Evolutionary conservation across 2,888 invertebrate species (phyloP), one percentile per base, ranked within the genome.

Genomic region (Diplazon laetatorius): DNA sequence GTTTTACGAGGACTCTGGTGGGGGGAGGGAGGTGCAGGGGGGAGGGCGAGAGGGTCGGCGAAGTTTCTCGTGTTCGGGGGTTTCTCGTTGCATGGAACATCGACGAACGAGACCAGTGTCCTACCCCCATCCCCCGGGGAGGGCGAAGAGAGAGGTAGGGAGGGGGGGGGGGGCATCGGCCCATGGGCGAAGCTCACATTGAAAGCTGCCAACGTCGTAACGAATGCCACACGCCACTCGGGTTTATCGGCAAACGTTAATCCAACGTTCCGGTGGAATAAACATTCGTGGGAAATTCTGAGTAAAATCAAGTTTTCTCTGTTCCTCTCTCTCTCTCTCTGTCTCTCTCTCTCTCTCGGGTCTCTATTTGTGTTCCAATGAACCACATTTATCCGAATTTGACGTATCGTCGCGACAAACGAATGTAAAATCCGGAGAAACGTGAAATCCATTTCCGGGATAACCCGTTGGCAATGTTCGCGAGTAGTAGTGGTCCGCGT

Each of bases 271-370:
- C 16, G 62, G 62, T 69, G 62, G 37, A 68, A 48, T 46, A 62
- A 63, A 69, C 62, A 63, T 69, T 76, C 63, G 48, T 69, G 22
- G 10, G 9, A 20, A 69, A 70, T 39, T 48, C 12, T 86, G 84
- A 86, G 30, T 2, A 30, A 30, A 30, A 30, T 30, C 30, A 6
- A 5, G 30, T 30, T 30, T 6, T 30, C 30, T 30, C 30, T n/a
- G n/a, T n/a, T n/a, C n/a, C n/a, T n/a, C n/a, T n/a, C n/a, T n/a
- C n/a, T n/a, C n/a, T n/a, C n/a, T n/a, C n/a, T n/a, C n/a, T n/a
- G n/a, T n/a, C n/a, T n/a, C n/a, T n/a, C n/a, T n/a, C n/a, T n/a
- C n/a, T n/a, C n/a, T n/a, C n/a, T n/a, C n/a, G n/a, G n/a, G n/a
- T n/a, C n/a, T n/a, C n/a, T n/a, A n/a, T n/a, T n/a, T n/a, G n/a